Base-by-base conservation (phyloP, 2,888 invertebrate species). In the Blastobasis lacticolella region DNA sequence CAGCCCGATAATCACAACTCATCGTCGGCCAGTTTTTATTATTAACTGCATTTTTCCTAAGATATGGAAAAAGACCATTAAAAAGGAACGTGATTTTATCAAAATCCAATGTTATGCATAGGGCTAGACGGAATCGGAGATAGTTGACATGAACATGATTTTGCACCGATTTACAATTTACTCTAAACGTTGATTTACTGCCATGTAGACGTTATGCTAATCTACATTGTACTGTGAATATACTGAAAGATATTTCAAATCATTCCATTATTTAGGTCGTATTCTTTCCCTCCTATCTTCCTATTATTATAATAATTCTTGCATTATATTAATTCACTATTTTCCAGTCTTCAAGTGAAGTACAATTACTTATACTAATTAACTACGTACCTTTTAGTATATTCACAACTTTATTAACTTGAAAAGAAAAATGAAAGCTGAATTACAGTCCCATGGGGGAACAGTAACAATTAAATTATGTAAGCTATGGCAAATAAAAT, bases 371-470 rank as follows among this genome's bases (percentile, higher is more conserved):
- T 71, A 37, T 42, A n/a, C 38, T 46, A 9, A 49, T 62, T 57
- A 60, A 53, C 50, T 52, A 57, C 57, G 49, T 70, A 64, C 66
- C 78, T 84, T 84, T 85, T 78, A 73, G 85, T 87, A 84, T 85
- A 85, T 84, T 87, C 85, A 83, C 86, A 78, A 76, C 66, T 66
- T 66, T 61, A 65, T 66, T 64, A 65, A 77, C 76, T 36, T 81
- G 73, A 81, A 85, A 87, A 87, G 87, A 87, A 87, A 88, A 88
- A 88, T 88, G 87, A 88, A 87, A 87, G 87, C 64, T 23, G 23
- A 60, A 66, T 71, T 67, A 69, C 73, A 71, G 63, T 69, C 67
- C 9, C 37, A 73, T 70, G 72, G 69, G 67, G 64, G 67, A 71
- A 63, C 60, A 67, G 73, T 78, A 74, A 77, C 70, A 66, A 74